Base-by-base conservation (phyloP, 2,888 invertebrate species). In the Anthoptus insignis region DNA sequence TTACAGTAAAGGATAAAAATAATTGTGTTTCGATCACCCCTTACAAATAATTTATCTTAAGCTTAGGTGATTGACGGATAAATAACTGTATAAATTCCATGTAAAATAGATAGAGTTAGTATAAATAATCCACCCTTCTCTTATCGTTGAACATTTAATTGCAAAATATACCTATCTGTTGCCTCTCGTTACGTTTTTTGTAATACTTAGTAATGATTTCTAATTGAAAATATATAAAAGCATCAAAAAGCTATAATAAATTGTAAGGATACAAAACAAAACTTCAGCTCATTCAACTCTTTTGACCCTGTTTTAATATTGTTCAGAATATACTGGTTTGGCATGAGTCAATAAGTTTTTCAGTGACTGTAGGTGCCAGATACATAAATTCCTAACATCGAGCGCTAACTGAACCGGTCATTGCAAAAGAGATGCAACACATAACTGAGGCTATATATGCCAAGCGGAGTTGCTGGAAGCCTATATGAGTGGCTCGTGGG, bases 1-100 rank as follows among this genome's bases (percentile, higher is more conserved):
- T 47, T n/a, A n/a, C n/a, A n/a, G 27, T 19, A 52, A 29, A 52
- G 9, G n/a, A 52, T 16, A 45, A 13, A 45, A 45, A 45, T 45
- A 45, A 45, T 45, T 21, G 19, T 42, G 13, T 13, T 22, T 45
- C 22, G 21, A 45, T 13, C 45, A 45, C 22, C 45, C 45, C 45
- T 22, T 45, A 45, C 11, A 45, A 45, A 6, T 45, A 21, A 22
- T n/a, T n/a, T n/a, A n/a, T 45, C 16, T 13, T 22, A 45, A 22
- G 13, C 13, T 45, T 45, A 45, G 22, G 13, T 45, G 21, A n/a
- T 45, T 13, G 45, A 45, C 22, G 13, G 21, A 21, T 45, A 45
- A 45, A 45, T 45, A 45, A 45, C 45, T 45, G 6, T 45, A 22
- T 45, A 45, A 45, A 21, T 45, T 13, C 13, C 9, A 16, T 45